Evolutionary conservation across 2,888 invertebrate species (phyloP), one percentile per base, ranked within the genome.

Genomic region (Mythimna vitellina): DNA sequence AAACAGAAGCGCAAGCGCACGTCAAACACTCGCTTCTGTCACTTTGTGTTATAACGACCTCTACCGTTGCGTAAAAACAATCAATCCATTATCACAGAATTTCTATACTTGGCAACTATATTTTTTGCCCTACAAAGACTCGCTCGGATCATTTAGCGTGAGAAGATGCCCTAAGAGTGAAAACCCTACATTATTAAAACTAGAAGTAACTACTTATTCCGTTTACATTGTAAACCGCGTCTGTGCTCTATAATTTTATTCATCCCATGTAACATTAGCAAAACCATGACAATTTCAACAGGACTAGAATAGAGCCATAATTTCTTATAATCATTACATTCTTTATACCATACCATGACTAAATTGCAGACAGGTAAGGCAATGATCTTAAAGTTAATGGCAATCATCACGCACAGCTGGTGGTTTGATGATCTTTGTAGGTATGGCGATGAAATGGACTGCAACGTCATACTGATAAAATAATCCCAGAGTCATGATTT

Each of bases 1-100:
- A 83, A 83, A 85, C 78, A 73, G 70, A 76, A 75, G 78, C 76
- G 54, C 65, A 62, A 61, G 54, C 64, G 65, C 80, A 68, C 69
- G 17, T 65, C 38, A 61, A 78, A 64, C 62, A 67, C 56, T 54
- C 3, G 29, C 63, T 69, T 82, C 60, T 82, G 74, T 74, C 80
- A 78, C 63, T 70, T 61, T 22, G 38, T 64, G 68, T 61, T 69
- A 61, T 64, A 69, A 76, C 63, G 42, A 76, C 64, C 54, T 76
- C 68, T 65, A 53, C 56, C 42, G 57, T 73, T 76, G 61, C 57
- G 38, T 66, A 60, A 61, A 73, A 69, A 70, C 46, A 54, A 69
- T 65, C 53, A 81, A 81, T 66, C 46, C 20, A 61, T 65, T 62
- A 61, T 58, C n/a, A 60, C 68, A 69, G 38, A 65, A 61, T 29